Evolutionary conservation across 2,888 invertebrate genomes (phyloP).

Genomic region (Calameuta filiformis): DNA sequence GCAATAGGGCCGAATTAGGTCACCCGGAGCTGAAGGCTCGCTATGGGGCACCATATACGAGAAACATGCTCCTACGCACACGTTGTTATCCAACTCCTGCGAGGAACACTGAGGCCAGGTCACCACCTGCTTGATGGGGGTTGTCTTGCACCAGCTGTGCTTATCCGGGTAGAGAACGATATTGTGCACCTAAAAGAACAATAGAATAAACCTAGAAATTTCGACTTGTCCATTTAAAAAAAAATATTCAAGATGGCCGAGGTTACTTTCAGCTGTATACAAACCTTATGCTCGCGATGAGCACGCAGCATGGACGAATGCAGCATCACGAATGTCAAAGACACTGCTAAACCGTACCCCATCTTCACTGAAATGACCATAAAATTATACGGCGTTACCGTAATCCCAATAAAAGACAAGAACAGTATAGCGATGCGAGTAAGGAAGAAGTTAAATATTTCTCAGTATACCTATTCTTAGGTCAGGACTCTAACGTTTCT

Average conservation of each 20-base stretch:
- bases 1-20: constrained; percentile 74
- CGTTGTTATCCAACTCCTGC: constrained; percentile 76
- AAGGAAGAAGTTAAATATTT: background rate
- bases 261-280: background rate
- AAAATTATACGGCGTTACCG: background rate
- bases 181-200: constrained; percentile 71
- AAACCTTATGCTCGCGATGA: constrained; percentile 63
- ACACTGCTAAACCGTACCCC: constrained; percentile 44
- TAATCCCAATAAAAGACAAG: background rate
- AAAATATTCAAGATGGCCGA: background rate
- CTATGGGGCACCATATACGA: constrained; percentile 78
- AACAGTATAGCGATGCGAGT: background rate
- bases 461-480: background rate
- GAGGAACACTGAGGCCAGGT: constrained; percentile 74
- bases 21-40: constrained; percentile 75
- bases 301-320: constrained; percentile 49
- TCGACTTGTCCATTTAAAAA: background rate
- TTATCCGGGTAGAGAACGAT: constrained; percentile 77
- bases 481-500: background rate
- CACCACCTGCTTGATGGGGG: constrained; percentile 76
- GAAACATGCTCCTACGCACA: constrained; percentile 79
- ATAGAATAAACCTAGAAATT: constrained; percentile 5
- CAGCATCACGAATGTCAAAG: constrained; percentile 44
- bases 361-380: constrained; percentile 49
- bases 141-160: constrained; percentile 78